These are phyloP conservation scores for Drosophila niveifrons DNA, from an alignment of 2,888 invertebrate genomes.

Conservation along the genomic window DNA sequence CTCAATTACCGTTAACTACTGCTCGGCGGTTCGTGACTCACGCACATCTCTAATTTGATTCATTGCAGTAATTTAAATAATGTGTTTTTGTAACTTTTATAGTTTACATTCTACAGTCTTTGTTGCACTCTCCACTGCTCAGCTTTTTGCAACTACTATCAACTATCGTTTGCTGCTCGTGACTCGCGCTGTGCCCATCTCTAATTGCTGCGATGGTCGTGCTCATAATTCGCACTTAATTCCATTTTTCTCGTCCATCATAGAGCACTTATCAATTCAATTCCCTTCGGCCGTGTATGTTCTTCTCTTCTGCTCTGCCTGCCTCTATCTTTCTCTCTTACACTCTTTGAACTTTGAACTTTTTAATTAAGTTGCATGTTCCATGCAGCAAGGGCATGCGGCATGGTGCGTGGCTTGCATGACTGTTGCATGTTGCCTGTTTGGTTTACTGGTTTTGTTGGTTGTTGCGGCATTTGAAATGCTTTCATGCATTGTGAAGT, in stretches of 20 bases:
- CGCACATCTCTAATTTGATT: too few relatives aligned
- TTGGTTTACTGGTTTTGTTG: background rate
- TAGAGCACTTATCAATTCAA: conserved; percentile 10
- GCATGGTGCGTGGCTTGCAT: background rate
- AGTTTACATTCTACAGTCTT: too few relatives aligned
- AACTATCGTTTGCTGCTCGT: background rate
- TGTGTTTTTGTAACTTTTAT: too few relatives aligned
- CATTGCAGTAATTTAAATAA: too few relatives aligned
- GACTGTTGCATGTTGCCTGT: conserved; percentile 4
- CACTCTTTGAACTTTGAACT: conserved; percentile 23
- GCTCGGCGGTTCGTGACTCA: too few relatives aligned
- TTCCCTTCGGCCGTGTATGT: background rate
- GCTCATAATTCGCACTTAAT: conserved; percentile 12
- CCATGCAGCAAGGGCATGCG: conserved; percentile 4
- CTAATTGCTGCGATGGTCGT: background rate
- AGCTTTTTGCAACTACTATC: too few relatives aligned
- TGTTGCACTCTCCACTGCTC: too few relatives aligned
- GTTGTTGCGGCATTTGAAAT: conserved; percentile 1
- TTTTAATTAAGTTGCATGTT: conserved; percentile 42
- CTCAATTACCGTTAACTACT: too few relatives aligned
- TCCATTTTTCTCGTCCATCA: conserved; percentile 1
- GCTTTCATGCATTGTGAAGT: background rate
- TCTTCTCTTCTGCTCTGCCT: background rate
- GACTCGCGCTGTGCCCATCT: conserved; percentile 3
- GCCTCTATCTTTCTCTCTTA: background rate